Evolutionary conservation across 2,888 invertebrate species (phyloP).

Genomic region (Xanthorhoe spadicearia): DNA sequence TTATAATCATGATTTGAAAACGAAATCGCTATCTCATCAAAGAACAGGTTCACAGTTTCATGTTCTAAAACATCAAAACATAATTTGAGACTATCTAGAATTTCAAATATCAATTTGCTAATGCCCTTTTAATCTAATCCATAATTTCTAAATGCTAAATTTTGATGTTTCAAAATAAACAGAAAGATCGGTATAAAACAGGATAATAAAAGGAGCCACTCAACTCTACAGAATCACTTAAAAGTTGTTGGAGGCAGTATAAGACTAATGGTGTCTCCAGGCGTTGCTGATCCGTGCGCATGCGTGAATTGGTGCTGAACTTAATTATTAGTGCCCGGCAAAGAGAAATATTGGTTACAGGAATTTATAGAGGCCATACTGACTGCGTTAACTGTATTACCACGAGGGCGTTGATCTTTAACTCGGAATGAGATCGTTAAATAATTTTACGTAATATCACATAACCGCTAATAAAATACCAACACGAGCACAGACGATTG

Average conservation of each 20-base stretch:
- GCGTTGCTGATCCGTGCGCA: constrained; percentile 72
- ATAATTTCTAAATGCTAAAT: background rate
- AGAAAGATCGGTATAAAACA: background rate
- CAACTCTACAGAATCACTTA: constrained; percentile 34
- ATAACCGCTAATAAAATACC: constrained; percentile 33
- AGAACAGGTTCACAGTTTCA: too few species aligned
- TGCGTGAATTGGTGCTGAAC: constrained; percentile 73
- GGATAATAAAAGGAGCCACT: constrained; percentile 12
- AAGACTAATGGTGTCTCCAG: constrained; percentile 77
- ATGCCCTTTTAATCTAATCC: background rate
- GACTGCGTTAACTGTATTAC: constrained; percentile 43
- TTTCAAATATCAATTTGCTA: too few species aligned
- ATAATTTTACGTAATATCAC: constrained; percentile 33
- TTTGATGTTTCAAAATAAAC: constrained; percentile 10
- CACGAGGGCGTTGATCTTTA: constrained; percentile 52
- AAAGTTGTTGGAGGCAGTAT: constrained; percentile 43
- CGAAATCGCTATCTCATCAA: too few species aligned
- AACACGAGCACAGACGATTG: constrained; percentile 34
- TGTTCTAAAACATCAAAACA: too few species aligned
- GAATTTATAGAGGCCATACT: constrained; percentile 63
- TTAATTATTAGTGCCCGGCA: constrained; percentile 72
- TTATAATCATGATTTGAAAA: too few species aligned
- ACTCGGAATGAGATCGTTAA: constrained; percentile 41
- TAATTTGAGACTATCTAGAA: too few species aligned
- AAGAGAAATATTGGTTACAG: constrained; percentile 77